Base-by-base conservation (phyloP, 2,888 invertebrate genomes). In the Netelia inedita region DNA sequence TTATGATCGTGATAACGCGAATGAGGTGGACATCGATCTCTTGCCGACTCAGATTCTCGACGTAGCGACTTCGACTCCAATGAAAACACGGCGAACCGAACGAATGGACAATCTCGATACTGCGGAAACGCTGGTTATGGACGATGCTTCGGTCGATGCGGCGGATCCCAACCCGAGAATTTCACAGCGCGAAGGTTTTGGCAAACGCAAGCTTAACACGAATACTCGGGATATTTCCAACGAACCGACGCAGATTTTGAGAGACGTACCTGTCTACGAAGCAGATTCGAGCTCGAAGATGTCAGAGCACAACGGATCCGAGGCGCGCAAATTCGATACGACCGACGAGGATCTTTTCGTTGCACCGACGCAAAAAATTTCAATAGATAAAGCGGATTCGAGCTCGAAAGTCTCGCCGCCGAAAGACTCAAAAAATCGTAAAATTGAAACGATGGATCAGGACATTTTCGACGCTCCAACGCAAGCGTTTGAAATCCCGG, bases 31-130 rank as follows among this genome's bases (percentile, higher is more conserved):
- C 43, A 41, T 82, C 11, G 85, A 85, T 46, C 85, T 85, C 10
- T 19, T 85, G 66, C 85, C 82, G 16, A 82, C 82, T n/a, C 85
- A 82, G 35, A 23, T 82, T 1, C 74, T 81, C 53, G 50, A 79
- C 11, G 69, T 71, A 10, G 43, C 79, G 21, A 85, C 75, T 41
- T 82, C 85, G 9, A 79, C 85, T 21, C 82, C 85, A 3, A 21
- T 75, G 19, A 19, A 35, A 3, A 43, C 41, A 50, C 43, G 6
- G 6, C 50, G 1, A 8, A n/a, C 5, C 5, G 46, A 21, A 10
- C 28, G 16, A 57, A 35, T 46, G 6, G 68, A 66, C 28, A 9
- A 19, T 21, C 57, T 19, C 2, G 16, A 19, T 57, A 10, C 16
- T 21, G 57, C 57, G 19, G 19, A 16, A 19, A 57, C 57, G n/a